Base-by-base conservation (phyloP, 2,797 vertebrate genomes). In the Clamator glandarius region DNA sequence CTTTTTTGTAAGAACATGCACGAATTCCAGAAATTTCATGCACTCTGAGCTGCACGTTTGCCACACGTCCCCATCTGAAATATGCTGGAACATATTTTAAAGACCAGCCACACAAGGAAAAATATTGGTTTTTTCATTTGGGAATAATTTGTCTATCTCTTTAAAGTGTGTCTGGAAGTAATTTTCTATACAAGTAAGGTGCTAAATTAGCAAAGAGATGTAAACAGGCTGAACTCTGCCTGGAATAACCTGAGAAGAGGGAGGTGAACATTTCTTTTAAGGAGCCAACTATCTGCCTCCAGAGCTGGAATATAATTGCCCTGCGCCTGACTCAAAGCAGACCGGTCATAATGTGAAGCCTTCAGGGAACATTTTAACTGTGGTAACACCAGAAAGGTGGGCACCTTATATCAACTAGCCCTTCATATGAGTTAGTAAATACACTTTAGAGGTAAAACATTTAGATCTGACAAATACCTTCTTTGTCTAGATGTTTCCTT, bases 211-310 rank as follows among this genome's bases (percentile, higher is more conserved):
- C 50, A 64, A 63, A 84, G 39, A 92, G 58, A 79, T 29, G 11
- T 54, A 81, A 87, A 95, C 67, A 90, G 77, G 80, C 67, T 77
- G 59, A 76, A 78, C 41, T 75, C 72, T 88, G 85, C 67, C 57
- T 35, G 7, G 55, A 63, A 59, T 55, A 93, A 91, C 41, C 63
- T 21, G 70, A 15, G 59, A 90, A 84, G 74, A 79, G 44, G 6
- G 26, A 87, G 44, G 70, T 68, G 85, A 91, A 90, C 33, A 8
- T 52, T 88, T 66, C 46, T 74, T 88, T 48, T 51, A 66, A 70
- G 73, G 76, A 1, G 2, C 24, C 73, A 78, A 51, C 66, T 79
- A 92, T 74, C 42, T 7, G 6, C 35, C 66, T 70, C 73, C 74
- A 75, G 80, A 72, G 46, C 29, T 69, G 66, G 51, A 86, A 85